Evolutionary conservation across 2,888 invertebrate species (phyloP).

Genomic region (Chaetoderma sp.): DNA sequence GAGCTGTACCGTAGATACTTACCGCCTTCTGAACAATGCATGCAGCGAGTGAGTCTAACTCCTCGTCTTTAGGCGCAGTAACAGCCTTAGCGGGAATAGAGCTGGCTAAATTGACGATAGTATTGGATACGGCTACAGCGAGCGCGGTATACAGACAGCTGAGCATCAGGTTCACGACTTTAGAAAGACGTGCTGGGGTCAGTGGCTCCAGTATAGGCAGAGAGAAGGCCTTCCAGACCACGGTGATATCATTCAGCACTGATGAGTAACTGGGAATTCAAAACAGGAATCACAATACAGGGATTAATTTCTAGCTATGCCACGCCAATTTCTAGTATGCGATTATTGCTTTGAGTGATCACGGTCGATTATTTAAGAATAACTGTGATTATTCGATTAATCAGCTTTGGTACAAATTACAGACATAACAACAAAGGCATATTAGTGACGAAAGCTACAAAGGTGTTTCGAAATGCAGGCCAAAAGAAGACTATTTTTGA

Average conservation of each 20-base stretch:
- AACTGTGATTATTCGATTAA: no score
- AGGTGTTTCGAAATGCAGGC: no score
- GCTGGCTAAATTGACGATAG: conserved; percentile 63
- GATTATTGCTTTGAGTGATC: no score
- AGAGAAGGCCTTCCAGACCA: conserved; percentile 85
- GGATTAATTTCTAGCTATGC: no score
- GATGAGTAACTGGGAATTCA: conserved; percentile 77
- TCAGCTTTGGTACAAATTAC: no score
- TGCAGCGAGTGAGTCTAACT: conserved; percentile 83
- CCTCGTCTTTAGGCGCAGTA: conserved; percentile 78
- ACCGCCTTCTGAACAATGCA: conserved; percentile 86
- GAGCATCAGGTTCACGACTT: conserved; percentile 84
- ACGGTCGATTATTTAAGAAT: no score
- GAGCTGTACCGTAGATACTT: no score
- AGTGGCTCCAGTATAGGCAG: conserved; percentile 90
- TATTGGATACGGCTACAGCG: conserved; percentile 68
- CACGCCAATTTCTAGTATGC: no score
- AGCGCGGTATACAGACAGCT: conserved; percentile 80
- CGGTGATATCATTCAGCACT: conserved; percentile 85
- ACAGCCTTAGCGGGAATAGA: conserved; percentile 44
- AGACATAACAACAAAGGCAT: no score
- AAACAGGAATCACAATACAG: not conserved
- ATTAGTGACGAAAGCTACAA: no score
- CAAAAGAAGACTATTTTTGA: no score
- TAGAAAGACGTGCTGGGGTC: conserved; percentile 84